Evolutionary conservation across 2,888 invertebrate species (phyloP), one percentile per base, ranked within the genome.

Genomic region (Eupithecia subfuscata): DNA sequence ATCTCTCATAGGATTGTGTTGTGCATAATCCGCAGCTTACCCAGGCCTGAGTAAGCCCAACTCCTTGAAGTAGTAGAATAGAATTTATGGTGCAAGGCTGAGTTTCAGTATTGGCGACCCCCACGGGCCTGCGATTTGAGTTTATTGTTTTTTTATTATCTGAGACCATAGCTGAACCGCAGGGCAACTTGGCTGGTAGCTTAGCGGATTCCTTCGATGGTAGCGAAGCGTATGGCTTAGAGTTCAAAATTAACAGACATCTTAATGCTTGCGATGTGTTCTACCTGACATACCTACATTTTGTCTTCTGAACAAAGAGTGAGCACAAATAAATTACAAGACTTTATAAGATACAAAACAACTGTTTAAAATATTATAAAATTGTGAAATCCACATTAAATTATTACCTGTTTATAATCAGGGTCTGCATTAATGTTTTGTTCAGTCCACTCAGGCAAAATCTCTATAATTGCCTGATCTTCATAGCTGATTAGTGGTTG

Each of bases 331-430:
- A 37, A 37, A 37, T 37, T 37, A 37, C 37, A 37, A 37, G 7
- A 37, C 37, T 37, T 5, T 37, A 37, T 37, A 37, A 37, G 5
- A 48, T 48, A 48, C 18, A 18, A n/a, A n/a, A n/a, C 7, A n/a
- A 9, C 18, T 14, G 18, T 48, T 18, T 18, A 48, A 48, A 48
- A 18, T 18, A 8, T 48, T 0, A n/a, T 2, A 8, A 56, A 22
- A 22, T 9, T 56, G 56, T 11, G 11, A 65, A 7, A 65, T 65
- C 2, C 0, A n/a, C 37, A 37, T 18, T n/a, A 43, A 60, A 22
- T 60, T 43, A 60, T 85, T 91, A 95, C 94, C 94, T 94, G 91
- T 43, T 91, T 90, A 87, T 88, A 92, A 18, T 94, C 93, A 74
- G 89, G 89, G 80, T 95, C 94, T 34, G 85, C 82, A 70, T 89